phyloP scores from a whole-genome alignment of 1,140 invertebrate species.

The Nasonia giraulti region DNA sequence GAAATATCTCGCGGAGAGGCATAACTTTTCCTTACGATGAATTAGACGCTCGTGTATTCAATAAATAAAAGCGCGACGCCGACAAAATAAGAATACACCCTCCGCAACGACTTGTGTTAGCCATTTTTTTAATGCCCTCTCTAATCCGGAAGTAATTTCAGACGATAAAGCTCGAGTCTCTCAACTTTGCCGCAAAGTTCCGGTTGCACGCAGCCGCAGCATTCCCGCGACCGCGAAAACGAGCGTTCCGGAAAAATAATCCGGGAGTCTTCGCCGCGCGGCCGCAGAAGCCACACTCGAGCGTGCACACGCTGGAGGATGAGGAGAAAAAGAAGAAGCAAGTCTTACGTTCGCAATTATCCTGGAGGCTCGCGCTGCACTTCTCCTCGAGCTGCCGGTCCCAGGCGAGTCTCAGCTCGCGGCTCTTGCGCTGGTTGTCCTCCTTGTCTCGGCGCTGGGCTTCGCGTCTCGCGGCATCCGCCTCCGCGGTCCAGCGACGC shows the following conservation, averaged over 20 bases:
- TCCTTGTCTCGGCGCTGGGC: background rate
- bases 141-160: background rate
- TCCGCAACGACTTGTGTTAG: no score
- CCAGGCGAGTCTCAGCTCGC: slow-evolving; percentile 21
- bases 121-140: background rate
- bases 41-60: background rate
- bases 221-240: background rate
- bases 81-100: background rate
- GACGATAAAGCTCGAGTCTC: background rate
- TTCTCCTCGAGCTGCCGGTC: slow-evolving; percentile 44
- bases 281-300: background rate
- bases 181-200: background rate
- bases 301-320: background rate
- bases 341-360: background rate
- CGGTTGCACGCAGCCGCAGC: background rate
- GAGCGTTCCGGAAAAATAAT: background rate
- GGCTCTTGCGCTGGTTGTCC: background rate
- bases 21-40: background rate
- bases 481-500: slow-evolving; percentile 34
- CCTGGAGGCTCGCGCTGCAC: slow-evolving; percentile 25
- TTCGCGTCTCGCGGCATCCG: background rate
- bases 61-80: no score
- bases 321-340: background rate
- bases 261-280: background rate
- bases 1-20: background rate